Conservation (phyloP, 2,113 vertebrate genomes). For the Rhinolophus sinicus region DNA sequence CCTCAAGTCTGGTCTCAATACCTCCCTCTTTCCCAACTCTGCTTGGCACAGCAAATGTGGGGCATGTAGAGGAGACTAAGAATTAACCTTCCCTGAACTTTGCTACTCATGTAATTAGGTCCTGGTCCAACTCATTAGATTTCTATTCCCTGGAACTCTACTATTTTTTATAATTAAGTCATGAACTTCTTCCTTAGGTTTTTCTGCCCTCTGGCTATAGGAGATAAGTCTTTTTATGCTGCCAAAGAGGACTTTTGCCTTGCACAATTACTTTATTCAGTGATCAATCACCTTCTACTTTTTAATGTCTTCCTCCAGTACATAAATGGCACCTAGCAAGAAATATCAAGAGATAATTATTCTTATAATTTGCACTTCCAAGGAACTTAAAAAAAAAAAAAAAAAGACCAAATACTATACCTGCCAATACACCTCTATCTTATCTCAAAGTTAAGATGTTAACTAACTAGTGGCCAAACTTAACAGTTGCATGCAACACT, state of each 20-base stretch:
- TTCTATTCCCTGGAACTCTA: not conserved
- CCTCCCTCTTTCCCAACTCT: not conserved
- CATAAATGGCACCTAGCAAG: not conserved
- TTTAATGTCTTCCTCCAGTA: not conserved
- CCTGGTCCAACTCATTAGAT: not conserved
- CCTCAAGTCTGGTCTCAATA: not conserved
- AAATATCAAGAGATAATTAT: not conserved
- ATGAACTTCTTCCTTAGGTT: not conserved
- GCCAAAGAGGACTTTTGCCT: not conserved
- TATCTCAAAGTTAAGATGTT: not conserved
- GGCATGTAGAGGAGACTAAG: not conserved
- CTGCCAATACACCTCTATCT: not conserved
- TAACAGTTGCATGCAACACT: not conserved
- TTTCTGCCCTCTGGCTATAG: slow-evolving; percentile 7
- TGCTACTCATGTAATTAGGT: not conserved
- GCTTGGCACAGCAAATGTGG: not conserved
- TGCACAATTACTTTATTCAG: not conserved
- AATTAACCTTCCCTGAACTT: not conserved
- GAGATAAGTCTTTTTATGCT: not conserved
- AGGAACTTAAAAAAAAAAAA: not conserved
- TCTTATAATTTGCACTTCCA: not conserved
- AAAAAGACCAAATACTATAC: not conserved
- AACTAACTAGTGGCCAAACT: not conserved
- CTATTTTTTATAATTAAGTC: slow-evolving; percentile 41
- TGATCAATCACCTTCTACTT: slow-evolving; percentile 1